These are phyloP conservation scores for Cheirogaleus major DNA, from an alignment of 2,797 vertebrate species.

Conservation along the genomic window DNA sequence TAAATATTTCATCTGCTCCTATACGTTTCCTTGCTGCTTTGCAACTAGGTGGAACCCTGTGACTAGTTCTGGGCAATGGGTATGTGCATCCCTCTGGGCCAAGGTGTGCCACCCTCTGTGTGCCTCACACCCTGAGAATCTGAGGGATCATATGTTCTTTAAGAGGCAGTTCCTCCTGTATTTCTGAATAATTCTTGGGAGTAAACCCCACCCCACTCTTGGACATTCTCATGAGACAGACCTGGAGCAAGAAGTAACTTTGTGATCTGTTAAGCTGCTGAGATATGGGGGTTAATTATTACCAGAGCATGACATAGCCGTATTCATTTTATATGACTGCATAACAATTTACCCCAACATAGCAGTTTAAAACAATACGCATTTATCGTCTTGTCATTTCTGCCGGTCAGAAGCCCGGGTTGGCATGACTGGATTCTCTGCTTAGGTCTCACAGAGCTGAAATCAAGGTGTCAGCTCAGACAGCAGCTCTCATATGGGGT, in stretches of 20 bases:
- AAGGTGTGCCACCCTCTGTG: background rate
- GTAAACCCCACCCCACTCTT: accelerated
- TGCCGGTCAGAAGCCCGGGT: background rate
- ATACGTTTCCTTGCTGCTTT: background rate
- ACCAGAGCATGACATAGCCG: background rate
- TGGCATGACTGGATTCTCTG: background rate
- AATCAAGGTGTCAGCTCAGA: background rate
- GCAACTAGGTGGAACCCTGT: background rate
- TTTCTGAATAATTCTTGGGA: background rate
- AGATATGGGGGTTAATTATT: background rate
- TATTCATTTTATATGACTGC: background rate
- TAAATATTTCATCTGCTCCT: background rate
- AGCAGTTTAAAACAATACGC: background rate
- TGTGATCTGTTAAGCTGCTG: background rate
- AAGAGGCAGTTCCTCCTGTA: background rate
- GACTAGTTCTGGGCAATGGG: background rate
- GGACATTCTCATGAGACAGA: background rate
- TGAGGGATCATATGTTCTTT: background rate
- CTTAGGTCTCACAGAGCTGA: background rate
- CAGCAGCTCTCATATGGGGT: background rate
- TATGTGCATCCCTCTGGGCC: background rate
- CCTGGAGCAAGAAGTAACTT: background rate
- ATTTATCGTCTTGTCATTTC: background rate
- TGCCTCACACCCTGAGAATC: background rate
- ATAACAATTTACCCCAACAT: background rate